Conservation (phyloP, 2,888 invertebrate species). For the Harpalus rubripes region DNA sequence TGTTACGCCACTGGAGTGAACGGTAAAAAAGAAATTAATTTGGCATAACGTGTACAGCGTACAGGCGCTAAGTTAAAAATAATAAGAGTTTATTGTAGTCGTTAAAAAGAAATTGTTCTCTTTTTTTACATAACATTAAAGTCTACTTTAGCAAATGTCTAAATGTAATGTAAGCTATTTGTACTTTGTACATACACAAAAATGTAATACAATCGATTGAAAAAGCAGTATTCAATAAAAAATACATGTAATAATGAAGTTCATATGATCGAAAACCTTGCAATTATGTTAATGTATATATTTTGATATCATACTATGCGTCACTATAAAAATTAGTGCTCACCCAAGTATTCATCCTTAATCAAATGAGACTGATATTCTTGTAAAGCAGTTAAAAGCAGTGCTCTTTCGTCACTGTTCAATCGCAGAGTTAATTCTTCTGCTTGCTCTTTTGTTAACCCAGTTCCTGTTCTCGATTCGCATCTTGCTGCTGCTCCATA, state of each 20-base stretch:
- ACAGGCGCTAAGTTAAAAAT: slow-evolving; percentile 33
- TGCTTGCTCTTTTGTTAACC: slow-evolving; percentile 83
- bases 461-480: slow-evolving; percentile 76
- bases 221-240: slow-evolving; percentile 2
- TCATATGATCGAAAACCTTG: slow-evolving; percentile 3
- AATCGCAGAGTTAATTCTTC: slow-evolving; percentile 86
- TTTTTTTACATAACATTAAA: not conserved
- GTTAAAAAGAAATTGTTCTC: not conserved
- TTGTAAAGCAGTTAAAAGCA: slow-evolving; percentile 84
- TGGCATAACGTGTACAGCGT: not conserved
- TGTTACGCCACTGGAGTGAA: slow-evolving; percentile 29
- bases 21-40: slow-evolving; percentile 16
- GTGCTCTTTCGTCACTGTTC: slow-evolving; percentile 85
- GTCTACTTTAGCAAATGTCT: not conserved
- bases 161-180: not conserved
- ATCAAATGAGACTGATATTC: slow-evolving; percentile 87
- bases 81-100: slow-evolving; percentile 14
- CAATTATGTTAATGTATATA: slow-evolving; percentile 19
- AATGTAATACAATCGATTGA: not conserved
- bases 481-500: slow-evolving; percentile 75
- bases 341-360: slow-evolving; percentile 83
- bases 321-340: slow-evolving; percentile 25
- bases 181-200: not conserved
- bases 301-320: slow-evolving; percentile 26
- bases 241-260: not conserved